Percentiles rank a stretch among this genome's conserved stretches.
These are phyloP conservation scores for Hymenopus coronatus DNA, from an alignment of 2,888 invertebrate species.

Conservation along the genomic window DNA sequence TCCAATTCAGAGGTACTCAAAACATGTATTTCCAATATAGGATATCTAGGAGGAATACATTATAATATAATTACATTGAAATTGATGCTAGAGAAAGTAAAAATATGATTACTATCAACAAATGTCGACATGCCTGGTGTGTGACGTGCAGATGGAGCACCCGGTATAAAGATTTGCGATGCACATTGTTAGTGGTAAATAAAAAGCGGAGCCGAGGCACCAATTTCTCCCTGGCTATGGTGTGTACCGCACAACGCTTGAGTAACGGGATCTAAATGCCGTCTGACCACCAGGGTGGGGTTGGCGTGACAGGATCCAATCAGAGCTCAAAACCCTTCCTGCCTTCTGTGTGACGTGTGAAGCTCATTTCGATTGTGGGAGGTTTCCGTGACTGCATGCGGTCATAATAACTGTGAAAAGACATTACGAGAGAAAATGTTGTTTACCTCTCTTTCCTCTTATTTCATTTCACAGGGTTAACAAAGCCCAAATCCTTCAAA, in stretches of 20 bases:
- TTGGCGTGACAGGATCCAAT: neutral
- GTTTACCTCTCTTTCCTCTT: neutral
- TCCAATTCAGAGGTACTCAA: too few species aligned
- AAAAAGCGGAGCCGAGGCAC: neutral
- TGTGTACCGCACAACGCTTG: neutral
- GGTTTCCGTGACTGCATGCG: neutral
- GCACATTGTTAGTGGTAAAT: neutral
- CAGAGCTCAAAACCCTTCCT: neutral
- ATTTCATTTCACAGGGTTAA: neutral
- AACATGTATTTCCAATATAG: too few species aligned
- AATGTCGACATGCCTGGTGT: too few species aligned
- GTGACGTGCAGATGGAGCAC: too few species aligned
- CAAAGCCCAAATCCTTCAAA: neutral
- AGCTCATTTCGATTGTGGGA: neutral
- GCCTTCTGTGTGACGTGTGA: neutral
- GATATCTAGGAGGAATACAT: too few species aligned
- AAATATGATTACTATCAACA: too few species aligned
- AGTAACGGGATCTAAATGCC: neutral
- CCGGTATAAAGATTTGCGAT: neutral
- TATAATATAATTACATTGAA: too few species aligned
- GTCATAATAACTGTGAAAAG: neutral
- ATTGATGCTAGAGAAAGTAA: too few species aligned
- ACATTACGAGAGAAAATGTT: neutral
- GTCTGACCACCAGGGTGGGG: neutral
- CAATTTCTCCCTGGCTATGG: neutral